Percentiles rank a stretch among this genome's conserved stretches.
Evolutionary conservation across 2,113 vertebrate genomes (phyloP).

Genomic region (Equus przewalskii): DNA sequence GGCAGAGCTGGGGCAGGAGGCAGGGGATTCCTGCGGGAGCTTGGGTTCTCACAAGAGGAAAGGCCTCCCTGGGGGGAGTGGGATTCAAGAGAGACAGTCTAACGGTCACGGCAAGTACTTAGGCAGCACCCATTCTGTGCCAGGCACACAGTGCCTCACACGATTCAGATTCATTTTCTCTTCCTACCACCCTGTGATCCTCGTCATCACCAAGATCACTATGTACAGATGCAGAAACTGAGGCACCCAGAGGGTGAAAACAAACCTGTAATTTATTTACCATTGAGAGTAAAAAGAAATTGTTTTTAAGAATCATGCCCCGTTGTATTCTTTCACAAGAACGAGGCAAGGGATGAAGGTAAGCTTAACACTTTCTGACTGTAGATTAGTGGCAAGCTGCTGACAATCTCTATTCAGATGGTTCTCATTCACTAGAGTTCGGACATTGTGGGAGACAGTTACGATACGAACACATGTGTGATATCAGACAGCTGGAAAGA

Average conservation of each 20-base stretch:
- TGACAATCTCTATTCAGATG: neutral
- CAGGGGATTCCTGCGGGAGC: neutral
- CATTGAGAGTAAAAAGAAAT: neutral
- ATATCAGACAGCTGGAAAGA: neutral
- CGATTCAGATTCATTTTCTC: neutral
- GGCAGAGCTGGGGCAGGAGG: neutral
- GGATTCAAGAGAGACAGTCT: neutral
- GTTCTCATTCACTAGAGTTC: neutral
- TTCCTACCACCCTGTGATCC: neutral
- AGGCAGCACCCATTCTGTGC: accelerated
- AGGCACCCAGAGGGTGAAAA: neutral
- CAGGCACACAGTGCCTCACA: accelerated
- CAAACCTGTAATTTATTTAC: neutral
- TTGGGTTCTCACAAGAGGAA: too few species aligned
- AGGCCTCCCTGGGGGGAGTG: neutral
- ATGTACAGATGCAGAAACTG: neutral
- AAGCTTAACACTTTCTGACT: neutral
- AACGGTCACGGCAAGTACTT: neutral
- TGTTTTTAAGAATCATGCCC: constrained; percentile 43
- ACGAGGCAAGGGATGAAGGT: neutral
- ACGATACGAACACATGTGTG: too few species aligned
- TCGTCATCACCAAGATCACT: neutral
- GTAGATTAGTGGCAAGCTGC: neutral
- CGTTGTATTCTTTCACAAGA: neutral
- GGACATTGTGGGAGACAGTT: neutral